phyloP scores from a whole-genome alignment of 2,113 vertebrate species.

The Xenopus laevis region DNA sequence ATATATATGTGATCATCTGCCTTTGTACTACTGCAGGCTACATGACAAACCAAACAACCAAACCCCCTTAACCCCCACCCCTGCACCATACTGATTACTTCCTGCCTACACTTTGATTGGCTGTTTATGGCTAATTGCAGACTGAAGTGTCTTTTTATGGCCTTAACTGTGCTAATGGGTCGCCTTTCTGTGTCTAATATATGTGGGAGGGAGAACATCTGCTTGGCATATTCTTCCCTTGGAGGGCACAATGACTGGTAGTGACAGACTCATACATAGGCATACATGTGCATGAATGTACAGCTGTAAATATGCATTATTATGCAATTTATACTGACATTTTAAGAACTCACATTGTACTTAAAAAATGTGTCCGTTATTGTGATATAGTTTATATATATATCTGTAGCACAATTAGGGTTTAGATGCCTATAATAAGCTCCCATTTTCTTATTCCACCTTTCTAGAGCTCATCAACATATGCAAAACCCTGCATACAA shows the following conservation, averaged over 20 bases:
- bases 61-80: constrained; percentile 6
- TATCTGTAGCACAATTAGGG: too few species aligned
- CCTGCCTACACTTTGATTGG: constrained; percentile 31
- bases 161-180: constrained; percentile 30
- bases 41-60: background rate
- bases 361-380: too few species aligned
- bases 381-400: too few species aligned
- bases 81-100: constrained; percentile 13
- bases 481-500: too few species aligned
- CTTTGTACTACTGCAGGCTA: background rate
- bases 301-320: too few species aligned
- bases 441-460: too few species aligned
- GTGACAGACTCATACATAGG: too few species aligned
- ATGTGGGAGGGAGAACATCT: background rate
- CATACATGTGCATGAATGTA: too few species aligned
- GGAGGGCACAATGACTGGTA: background rate
- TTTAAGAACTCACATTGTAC: too few species aligned
- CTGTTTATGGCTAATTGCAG: constrained; percentile 41
- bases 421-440: too few species aligned
- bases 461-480: too few species aligned
- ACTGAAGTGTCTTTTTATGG: constrained; percentile 37
- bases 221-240: background rate
- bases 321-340: too few species aligned
- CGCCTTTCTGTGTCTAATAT: background rate
- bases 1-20: background rate